A percentile compares a stretch with the other conserved stretches of the same genome.
Conservation (phyloP, 2,113 vertebrate species). For the Urocynchramus pylzowi region DNA sequence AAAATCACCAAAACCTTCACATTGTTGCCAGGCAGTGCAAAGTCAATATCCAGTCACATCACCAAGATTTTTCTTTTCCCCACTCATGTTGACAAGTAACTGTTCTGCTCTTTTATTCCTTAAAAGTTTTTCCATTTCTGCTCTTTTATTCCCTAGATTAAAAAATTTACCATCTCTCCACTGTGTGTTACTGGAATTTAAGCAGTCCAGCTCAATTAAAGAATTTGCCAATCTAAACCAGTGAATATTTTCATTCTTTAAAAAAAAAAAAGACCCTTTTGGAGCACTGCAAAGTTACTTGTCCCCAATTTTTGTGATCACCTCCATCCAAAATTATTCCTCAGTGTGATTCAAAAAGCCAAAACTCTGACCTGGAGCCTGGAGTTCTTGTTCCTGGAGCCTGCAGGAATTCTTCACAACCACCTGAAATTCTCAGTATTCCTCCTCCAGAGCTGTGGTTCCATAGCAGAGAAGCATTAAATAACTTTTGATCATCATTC, state of each 20-base stretch:
- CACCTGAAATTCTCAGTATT: background rate
- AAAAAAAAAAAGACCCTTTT: background rate
- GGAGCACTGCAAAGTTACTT: background rate
- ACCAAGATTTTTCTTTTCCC: background rate
- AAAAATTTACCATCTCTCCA: background rate
- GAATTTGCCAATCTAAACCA: background rate
- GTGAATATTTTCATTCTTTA: background rate
- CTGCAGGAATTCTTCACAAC: background rate
- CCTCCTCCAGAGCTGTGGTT: background rate
- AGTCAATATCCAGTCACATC: background rate
- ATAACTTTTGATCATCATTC: background rate
- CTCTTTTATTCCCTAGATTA: background rate
- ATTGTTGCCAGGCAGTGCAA: background rate
- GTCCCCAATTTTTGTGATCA: background rate
- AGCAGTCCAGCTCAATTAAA: background rate
- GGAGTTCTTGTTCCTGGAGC: background rate
- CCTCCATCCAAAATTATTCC: background rate
- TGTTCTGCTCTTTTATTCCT: background rate
- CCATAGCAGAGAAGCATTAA: background rate
- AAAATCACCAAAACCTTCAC: background rate
- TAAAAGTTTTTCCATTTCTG: background rate
- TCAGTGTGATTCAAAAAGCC: background rate
- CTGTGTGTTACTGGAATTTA: background rate
- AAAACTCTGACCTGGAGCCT: conserved; percentile 1
- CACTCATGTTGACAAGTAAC: background rate